Percentiles rank a stretch among this genome's conserved stretches.
Evolutionary conservation across 1,140 invertebrate genomes (phyloP).

Genomic region (Pectinophora gossypiella): DNA sequence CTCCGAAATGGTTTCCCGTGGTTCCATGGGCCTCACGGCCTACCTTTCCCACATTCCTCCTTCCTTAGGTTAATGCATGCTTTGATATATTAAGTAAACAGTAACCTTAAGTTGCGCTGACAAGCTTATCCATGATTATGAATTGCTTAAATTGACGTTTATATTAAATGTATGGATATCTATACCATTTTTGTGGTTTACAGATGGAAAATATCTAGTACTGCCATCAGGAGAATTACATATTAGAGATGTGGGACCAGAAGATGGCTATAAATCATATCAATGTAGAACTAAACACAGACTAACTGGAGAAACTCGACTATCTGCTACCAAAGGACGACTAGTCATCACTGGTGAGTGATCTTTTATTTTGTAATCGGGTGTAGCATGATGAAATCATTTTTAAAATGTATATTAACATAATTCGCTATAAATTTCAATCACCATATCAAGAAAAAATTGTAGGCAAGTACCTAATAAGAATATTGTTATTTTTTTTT

Average conservation of each 20-base stretch:
- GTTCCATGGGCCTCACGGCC: constrained; percentile 77
- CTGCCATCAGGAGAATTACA: constrained; percentile 95
- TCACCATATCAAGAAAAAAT: too few relatives aligned
- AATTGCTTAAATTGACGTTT: too few relatives aligned
- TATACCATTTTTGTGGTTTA: constrained; percentile 26
- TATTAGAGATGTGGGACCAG: constrained; percentile 93
- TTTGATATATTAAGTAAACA: constrained; percentile 61
- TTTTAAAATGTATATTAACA: background rate
- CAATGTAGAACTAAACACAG: constrained; percentile 96
- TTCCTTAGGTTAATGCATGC: constrained; percentile 70
- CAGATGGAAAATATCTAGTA: constrained; percentile 96
- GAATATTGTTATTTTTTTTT: too few relatives aligned
- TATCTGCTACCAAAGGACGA: constrained; percentile 94
- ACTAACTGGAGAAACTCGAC: constrained; percentile 93
- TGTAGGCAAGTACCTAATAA: too few relatives aligned
- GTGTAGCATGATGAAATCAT: background rate
- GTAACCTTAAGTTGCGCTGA: constrained; percentile 56
- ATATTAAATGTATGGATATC: constrained; percentile 12
- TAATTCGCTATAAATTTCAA: too few relatives aligned
- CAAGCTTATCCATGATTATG: background rate
- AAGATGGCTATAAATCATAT: constrained; percentile 95
- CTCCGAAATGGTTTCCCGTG: constrained; percentile 46
- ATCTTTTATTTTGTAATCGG: background rate
- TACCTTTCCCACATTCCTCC: constrained; percentile 69
- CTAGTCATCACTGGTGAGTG: constrained; percentile 96